Percentiles rank a stretch among this genome's conserved stretches.
phyloP scores from a whole-genome alignment of 2,888 invertebrate genomes.

The Aphidoletes aphidimyza region DNA sequence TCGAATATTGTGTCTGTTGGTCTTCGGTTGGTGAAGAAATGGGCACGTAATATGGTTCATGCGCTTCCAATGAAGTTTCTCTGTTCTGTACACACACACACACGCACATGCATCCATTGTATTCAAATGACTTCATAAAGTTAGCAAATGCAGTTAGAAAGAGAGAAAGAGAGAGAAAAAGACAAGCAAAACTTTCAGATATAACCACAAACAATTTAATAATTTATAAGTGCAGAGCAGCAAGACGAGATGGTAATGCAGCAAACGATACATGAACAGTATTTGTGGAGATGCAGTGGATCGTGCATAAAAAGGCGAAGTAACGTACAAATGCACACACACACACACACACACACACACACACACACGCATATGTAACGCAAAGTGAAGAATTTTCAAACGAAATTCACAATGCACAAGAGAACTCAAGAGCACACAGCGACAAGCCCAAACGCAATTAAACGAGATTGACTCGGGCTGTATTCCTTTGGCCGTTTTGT shows the following conservation, averaged over 20 bases:
- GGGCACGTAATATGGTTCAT: slow-evolving; percentile 22
- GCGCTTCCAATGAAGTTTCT: not conserved
- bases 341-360: not conserved
- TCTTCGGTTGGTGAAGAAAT: no score
- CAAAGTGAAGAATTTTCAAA: not conserved
- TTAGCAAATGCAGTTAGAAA: no score
- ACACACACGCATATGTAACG: not conserved
- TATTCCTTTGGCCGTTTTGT: not conserved
- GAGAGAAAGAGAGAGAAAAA: no score
- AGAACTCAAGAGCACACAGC: not conserved
- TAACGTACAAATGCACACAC: slow-evolving; percentile 10
- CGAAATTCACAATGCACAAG: slow-evolving; percentile 9
- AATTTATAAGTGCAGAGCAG: slow-evolving; percentile 42
- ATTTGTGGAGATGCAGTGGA: not conserved
- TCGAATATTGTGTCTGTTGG: no score
- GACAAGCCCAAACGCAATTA: slow-evolving; percentile 22
- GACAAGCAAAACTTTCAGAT: not conserved
- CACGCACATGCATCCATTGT: not conserved
- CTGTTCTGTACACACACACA: not conserved
- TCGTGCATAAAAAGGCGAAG: not conserved
- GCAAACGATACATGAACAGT: not conserved
- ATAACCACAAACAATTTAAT: slow-evolving; percentile 42
- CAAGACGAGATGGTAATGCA: not conserved
- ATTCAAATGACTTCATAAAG: slow-evolving; percentile 23
- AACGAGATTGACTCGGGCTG: slow-evolving; percentile 41